Conservation (phyloP, 2,113 vertebrate genomes). For the Epinephelus cyanopodus region DNA sequence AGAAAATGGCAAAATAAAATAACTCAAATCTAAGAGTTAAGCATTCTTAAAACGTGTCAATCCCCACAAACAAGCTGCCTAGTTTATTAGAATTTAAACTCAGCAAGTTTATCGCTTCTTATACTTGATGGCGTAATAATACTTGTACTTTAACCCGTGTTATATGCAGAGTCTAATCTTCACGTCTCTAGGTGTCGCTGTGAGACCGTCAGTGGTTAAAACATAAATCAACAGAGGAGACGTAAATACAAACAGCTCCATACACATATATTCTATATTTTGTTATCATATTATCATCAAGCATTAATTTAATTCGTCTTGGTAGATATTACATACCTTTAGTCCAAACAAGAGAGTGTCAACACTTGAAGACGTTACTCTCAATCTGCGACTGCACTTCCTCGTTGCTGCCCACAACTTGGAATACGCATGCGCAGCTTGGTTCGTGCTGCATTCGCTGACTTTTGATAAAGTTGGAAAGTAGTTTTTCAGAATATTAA, state of each 20-base stretch:
- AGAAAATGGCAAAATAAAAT: background rate
- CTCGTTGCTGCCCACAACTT: background rate
- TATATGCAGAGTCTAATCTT: background rate
- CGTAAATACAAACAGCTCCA: background rate
- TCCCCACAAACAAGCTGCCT: no score
- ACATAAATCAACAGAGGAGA: background rate
- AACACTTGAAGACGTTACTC: background rate
- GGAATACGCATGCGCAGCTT: constrained; percentile 30
- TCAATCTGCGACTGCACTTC: constrained; percentile 37
- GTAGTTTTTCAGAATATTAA: background rate
- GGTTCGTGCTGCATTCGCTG: background rate
- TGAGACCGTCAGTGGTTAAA: background rate
- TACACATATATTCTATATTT: background rate
- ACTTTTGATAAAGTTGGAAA: constrained; percentile 13
- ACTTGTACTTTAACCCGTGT: background rate
- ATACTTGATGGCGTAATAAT: background rate
- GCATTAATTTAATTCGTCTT: background rate
- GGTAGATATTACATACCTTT: constrained; percentile 28
- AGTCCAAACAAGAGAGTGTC: constrained; percentile 1
- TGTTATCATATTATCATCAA: background rate
- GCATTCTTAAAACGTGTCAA: background rate
- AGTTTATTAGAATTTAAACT: background rate
- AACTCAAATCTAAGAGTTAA: background rate
- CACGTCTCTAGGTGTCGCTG: constrained; percentile 42
- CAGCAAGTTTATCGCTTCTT: background rate